These are phyloP conservation scores for Xanthorhoe spadicearia DNA, from an alignment of 2,888 invertebrate species.

Conservation along the genomic window DNA sequence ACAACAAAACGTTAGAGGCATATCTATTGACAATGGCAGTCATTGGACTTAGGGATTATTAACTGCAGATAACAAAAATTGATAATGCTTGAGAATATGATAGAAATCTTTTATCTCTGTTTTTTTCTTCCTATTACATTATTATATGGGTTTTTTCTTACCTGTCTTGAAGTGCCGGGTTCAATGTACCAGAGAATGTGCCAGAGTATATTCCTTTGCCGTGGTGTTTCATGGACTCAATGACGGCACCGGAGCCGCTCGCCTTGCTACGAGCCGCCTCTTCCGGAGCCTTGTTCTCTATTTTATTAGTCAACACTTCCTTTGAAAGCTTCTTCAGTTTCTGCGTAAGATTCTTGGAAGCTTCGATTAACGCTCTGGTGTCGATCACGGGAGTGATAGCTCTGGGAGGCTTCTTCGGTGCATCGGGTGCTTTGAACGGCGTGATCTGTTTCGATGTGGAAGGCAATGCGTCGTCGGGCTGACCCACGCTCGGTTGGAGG, in stretches of 20 bases:
- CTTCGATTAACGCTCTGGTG: slow-evolving; percentile 92
- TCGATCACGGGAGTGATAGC: slow-evolving; percentile 81
- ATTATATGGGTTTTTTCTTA: slow-evolving; percentile 45
- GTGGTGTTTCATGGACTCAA: slow-evolving; percentile 96
- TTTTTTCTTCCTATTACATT: slow-evolving; percentile 20
- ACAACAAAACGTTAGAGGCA: not conserved
- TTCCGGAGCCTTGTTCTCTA: slow-evolving; percentile 77
- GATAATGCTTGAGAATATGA: slow-evolving; percentile 16
- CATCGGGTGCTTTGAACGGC: slow-evolving; percentile 69
- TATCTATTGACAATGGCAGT: slow-evolving; percentile 16
- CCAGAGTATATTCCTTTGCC: slow-evolving; percentile 98
- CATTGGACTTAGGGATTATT: slow-evolving; percentile 17
- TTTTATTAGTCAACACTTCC: slow-evolving; percentile 91
- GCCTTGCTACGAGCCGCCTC: slow-evolving; percentile 77
- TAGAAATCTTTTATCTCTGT: slow-evolving; percentile 26
- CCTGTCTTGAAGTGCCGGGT: slow-evolving; percentile 96
- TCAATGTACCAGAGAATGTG: slow-evolving; percentile 97
- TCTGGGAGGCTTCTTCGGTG: slow-evolving; percentile 70
- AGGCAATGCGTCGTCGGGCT: slow-evolving; percentile 66
- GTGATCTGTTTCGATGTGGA: slow-evolving; percentile 71
- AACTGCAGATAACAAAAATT: slow-evolving; percentile 25
- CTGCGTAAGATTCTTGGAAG: slow-evolving; percentile 95
- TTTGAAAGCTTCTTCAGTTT: slow-evolving; percentile 95
- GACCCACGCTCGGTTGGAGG: slow-evolving; percentile 66
- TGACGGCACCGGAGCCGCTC: slow-evolving; percentile 89